Evolutionary conservation across 2,113 vertebrate genomes (phyloP).

Genomic region (Channa argus): DNA sequence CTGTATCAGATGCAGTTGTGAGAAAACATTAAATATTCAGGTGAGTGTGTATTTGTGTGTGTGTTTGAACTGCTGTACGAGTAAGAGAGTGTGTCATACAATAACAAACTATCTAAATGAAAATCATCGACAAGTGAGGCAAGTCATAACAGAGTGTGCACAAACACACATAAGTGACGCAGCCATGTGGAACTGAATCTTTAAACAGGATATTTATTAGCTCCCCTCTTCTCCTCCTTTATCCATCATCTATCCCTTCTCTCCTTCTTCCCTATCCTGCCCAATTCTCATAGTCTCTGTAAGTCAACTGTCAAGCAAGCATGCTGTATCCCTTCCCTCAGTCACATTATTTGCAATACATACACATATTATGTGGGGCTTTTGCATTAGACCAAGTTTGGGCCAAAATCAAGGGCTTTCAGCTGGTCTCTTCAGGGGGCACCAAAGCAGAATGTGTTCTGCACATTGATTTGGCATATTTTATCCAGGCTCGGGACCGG

Average conservation of each 20-base stretch:
- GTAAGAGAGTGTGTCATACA: constrained; percentile 56
- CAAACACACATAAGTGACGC: constrained; percentile 18
- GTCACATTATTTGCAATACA: background rate
- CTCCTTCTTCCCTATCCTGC: constrained; percentile 24
- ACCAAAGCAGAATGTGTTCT: no score
- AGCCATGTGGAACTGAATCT: constrained; percentile 59
- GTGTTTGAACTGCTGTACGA: constrained; percentile 30
- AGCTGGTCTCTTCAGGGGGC: no score
- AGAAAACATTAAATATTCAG: constrained; percentile 36
- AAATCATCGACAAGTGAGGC: constrained; percentile 62
- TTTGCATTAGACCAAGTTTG: no score
- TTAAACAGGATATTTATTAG: constrained; percentile 51
- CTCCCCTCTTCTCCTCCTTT: background rate
- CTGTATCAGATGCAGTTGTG: background rate
- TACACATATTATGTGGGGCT: constrained; percentile 1
- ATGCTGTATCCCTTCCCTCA: background rate
- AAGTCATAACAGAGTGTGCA: constrained; percentile 47
- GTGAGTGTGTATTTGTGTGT: constrained; percentile 12
- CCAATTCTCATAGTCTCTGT: constrained; percentile 59
- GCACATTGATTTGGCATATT: no score
- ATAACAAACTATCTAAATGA: constrained; percentile 70
- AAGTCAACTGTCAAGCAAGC: constrained; percentile 56
- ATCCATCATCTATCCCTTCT: constrained; percentile 31
- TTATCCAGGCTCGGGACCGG: no score
- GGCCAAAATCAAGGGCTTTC: no score